Percentiles rank a stretch among this genome's conserved stretches.
phyloP scores from a whole-genome alignment of 2,113 vertebrate genomes.

The Rhineura floridana region DNA sequence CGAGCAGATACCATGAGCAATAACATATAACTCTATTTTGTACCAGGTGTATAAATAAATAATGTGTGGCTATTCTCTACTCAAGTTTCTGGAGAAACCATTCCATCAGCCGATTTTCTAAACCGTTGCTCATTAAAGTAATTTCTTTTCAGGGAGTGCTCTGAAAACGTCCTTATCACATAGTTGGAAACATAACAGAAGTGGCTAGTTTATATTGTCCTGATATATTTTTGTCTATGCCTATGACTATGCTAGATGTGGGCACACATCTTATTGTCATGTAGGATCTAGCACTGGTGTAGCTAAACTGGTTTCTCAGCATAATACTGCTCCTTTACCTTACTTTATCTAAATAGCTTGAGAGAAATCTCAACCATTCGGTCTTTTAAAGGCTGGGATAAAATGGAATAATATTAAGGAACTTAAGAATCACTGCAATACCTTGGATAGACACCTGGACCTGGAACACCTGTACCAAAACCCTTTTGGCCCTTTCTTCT shows the following conservation, averaged over 20 bases:
- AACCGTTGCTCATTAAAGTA: background rate
- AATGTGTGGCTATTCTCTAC: too few relatives aligned
- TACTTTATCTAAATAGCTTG: background rate
- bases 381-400: background rate
- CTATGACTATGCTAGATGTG: too few relatives aligned
- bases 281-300: background rate
- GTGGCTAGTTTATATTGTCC: background rate
- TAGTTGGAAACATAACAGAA: background rate
- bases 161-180: background rate
- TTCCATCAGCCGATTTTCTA: background rate
- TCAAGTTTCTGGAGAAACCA: background rate
- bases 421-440: too few relatives aligned
- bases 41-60: background rate
- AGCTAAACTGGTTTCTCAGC: background rate
- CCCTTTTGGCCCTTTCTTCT: too few relatives aligned
- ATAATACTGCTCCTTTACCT: background rate
- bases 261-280: background rate
- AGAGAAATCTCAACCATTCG: background rate
- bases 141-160: background rate
- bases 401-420: too few relatives aligned
- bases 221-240: background rate
- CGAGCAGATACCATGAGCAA: background rate
- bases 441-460: background rate
- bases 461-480: background rate
- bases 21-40: background rate